Conservation (phyloP, 2,113 vertebrate genomes). For the Empidonax traillii region DNA sequence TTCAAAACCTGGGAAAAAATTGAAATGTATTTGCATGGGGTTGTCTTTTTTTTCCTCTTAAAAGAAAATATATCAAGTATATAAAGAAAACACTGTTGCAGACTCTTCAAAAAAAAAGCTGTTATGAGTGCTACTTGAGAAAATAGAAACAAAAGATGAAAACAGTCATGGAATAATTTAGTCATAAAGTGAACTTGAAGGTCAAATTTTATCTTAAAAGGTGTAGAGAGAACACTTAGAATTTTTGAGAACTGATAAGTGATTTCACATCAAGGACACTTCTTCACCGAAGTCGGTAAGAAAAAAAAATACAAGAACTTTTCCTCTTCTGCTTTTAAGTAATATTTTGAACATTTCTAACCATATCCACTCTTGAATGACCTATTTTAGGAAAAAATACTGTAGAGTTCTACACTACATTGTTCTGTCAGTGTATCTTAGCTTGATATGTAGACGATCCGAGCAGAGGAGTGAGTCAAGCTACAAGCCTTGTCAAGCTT, state of each 20-base stretch:
- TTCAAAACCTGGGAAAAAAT: not conserved
- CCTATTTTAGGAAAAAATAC: not conserved
- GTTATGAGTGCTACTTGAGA: not conserved
- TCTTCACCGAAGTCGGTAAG: not conserved
- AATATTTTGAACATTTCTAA: constrained; percentile 28
- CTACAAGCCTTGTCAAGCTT: not conserved
- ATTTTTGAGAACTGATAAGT: constrained; percentile 14
- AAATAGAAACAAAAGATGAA: constrained; percentile 23
- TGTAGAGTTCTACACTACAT: not conserved
- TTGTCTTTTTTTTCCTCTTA: not conserved
- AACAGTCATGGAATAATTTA: constrained; percentile 17
- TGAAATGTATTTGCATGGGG: not conserved
- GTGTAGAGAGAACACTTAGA: not conserved
- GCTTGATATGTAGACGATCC: not conserved
- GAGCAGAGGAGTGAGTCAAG: not conserved
- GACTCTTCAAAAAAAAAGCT: not conserved
- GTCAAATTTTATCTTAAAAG: constrained; percentile 45
- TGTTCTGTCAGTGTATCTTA: not conserved
- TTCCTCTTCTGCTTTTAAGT: constrained; percentile 32
- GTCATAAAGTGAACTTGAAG: constrained; percentile 32
- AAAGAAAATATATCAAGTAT: not conserved
- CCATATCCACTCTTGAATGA: not conserved
- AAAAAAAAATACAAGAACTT: constrained; percentile 1
- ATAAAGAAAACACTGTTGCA: not conserved
- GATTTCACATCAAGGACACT: not conserved